Evolutionary conservation across 1,140 invertebrate genomes (phyloP).

Genomic region (Zophobas morio): DNA sequence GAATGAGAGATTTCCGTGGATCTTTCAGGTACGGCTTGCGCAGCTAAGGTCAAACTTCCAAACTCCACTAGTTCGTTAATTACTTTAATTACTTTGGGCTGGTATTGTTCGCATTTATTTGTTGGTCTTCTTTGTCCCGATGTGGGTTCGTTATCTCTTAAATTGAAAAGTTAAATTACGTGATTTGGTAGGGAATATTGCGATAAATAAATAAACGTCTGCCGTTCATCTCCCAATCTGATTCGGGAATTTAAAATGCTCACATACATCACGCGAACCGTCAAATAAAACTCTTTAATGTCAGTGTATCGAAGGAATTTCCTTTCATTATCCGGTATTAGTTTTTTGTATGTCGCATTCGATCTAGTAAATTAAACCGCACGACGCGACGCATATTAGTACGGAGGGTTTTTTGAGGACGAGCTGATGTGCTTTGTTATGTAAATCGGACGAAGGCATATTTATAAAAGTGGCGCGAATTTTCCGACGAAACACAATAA

Average conservation of each 20-base stretch:
- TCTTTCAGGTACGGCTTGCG: too few species aligned
- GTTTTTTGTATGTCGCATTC: background rate
- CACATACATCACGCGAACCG: background rate
- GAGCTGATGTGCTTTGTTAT: too few species aligned
- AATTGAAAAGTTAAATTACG: background rate
- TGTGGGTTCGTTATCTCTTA: background rate
- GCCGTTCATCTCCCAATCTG: constrained; percentile 2
- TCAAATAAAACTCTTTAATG: background rate
- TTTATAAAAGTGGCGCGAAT: background rate
- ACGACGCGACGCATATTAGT: too few species aligned
- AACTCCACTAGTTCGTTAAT: too few species aligned
- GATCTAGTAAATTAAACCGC: too few species aligned
- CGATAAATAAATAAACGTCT: background rate
- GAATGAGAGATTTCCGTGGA: too few species aligned
- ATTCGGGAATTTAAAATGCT: constrained; percentile 5
- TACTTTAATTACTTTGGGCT: background rate
- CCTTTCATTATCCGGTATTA: background rate
- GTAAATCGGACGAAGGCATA: background rate
- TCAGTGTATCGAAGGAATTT: background rate
- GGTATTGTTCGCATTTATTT: background rate
- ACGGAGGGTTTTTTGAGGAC: too few species aligned
- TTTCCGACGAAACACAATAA: background rate
- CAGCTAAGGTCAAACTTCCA: too few species aligned
- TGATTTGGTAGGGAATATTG: background rate
- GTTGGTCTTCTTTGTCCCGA: background rate